Base-by-base conservation (phyloP, 2,888 invertebrate species). In the Julus scanicus region DNA sequence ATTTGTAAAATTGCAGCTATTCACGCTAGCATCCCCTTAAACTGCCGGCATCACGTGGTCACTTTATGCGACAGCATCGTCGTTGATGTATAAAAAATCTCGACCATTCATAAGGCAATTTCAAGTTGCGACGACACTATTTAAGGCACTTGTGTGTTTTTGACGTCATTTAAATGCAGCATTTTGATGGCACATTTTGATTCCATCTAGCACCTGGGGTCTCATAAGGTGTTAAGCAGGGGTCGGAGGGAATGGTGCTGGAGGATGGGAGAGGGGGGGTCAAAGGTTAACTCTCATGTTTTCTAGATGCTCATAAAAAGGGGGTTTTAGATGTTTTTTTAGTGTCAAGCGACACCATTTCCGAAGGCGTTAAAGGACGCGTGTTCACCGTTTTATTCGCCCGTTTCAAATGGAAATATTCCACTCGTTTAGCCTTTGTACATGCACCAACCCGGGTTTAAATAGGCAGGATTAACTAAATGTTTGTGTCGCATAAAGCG, bases 41-140 rank as follows among this genome's bases (percentile, higher is more conserved):
- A 44, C 44, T 44, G 44, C 44, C 44, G 71, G 9, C 29, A 20
- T 71, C 71, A 71, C 71, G 71, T 71, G 71, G 71, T 71, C 71
- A 44, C n/a, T 57, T 57, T 57, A 57, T 17, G n/a, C 57, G n/a
- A 57, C 17, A 71, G 20, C 71, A 20, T 9, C 71, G 20, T 71
- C 29, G 71, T 6, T 20, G 4, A 71, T 71, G 9, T 11, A 44
- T 44, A 71, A 71, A 71, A 71, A 71, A 71, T 71, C 71, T 29
- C 9, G 71, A 20, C 71, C 71, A 71, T 71, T 71, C 71, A 9
- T 71, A 71, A 29, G 71, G 71, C 71, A 71, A 71, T 71, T 71
- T 71, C 20, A 20, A 6, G 53, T 13, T 53, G 53, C 53, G 53
- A 53, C 53, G 53, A 8, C 53, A 53, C 2, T 53, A 11, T 53